These are phyloP conservation scores for Enteromius argenteus DNA, from an alignment of 2,797 vertebrate genomes.

Conservation along the genomic window DNA sequence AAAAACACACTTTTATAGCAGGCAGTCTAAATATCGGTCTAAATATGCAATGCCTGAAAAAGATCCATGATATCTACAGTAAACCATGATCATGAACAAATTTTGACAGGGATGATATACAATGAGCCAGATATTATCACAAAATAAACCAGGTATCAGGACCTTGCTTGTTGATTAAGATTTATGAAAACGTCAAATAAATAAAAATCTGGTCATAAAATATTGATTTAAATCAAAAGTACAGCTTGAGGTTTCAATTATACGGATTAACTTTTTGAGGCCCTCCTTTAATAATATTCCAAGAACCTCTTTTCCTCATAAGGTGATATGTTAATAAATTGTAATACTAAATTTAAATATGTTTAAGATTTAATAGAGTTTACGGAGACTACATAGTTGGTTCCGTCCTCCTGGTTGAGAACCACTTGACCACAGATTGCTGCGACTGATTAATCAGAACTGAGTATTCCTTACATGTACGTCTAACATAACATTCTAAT, in stretches of 20 bases:
- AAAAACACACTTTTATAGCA: background rate
- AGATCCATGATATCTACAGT: background rate
- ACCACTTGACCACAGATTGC: background rate
- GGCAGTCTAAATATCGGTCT: background rate
- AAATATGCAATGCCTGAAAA: background rate
- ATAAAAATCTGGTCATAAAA: background rate
- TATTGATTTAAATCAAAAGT: background rate
- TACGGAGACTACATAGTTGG: background rate
- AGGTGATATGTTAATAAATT: background rate
- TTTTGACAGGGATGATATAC: background rate
- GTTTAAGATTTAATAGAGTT: background rate
- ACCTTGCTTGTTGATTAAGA: background rate
- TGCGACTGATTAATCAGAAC: background rate
- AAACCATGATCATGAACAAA: background rate
- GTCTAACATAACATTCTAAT: background rate
- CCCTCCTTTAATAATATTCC: background rate
- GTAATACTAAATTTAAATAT: background rate
- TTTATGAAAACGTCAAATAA: background rate
- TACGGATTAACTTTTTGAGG: background rate
- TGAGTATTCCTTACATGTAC: background rate
- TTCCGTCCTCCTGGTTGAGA: background rate
- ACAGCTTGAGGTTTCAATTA: background rate
- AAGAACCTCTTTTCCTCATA: background rate
- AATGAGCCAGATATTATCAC: background rate
- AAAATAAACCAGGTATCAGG: background rate